These are phyloP conservation scores for Zygogramma bicolorata DNA, from an alignment of 2,888 invertebrate species.

Conservation along the genomic window DNA sequence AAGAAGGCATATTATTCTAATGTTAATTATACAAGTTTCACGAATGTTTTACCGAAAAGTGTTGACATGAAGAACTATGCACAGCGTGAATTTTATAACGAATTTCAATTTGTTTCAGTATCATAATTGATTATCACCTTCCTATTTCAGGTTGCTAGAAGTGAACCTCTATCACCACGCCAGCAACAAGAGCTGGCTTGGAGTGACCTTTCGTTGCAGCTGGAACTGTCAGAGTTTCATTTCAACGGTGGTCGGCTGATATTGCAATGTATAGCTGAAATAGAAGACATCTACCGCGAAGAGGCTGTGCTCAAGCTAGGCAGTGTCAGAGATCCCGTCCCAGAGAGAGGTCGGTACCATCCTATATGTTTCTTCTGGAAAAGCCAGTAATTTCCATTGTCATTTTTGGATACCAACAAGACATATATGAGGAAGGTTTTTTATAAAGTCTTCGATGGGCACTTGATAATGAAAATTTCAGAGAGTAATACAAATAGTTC, in stretches of 20 bases:
- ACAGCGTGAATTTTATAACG: too few species aligned
- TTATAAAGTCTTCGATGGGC: too few species aligned
- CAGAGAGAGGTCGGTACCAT: conserved; percentile 78
- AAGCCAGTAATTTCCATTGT: too few species aligned
- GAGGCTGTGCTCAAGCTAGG: conserved; percentile 78
- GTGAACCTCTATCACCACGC: conserved; percentile 67
- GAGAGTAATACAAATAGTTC: too few species aligned
- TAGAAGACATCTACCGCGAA: conserved; percentile 77
- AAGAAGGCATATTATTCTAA: too few species aligned
- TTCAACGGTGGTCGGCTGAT: conserved; percentile 75
- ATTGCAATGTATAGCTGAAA: conserved; percentile 78
- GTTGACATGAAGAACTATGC: too few species aligned
- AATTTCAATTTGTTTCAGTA: too few species aligned
- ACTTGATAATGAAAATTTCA: too few species aligned
- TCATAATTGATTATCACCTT: not conserved
- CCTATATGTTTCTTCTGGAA: not conserved
- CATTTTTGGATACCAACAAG: too few species aligned
- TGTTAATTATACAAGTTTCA: too few species aligned
- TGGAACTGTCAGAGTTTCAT: conserved; percentile 71
- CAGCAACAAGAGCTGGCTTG: conserved; percentile 69
- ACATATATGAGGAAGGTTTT: too few species aligned
- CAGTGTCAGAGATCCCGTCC: conserved; percentile 81
- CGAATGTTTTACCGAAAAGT: too few species aligned
- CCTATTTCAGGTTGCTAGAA: conserved; percentile 58
- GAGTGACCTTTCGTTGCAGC: conserved; percentile 72